A percentile compares a stretch with the other conserved stretches of the same genome.
phyloP scores from a whole-genome alignment of 2,888 invertebrate species.

The Andrena camellia region DNA sequence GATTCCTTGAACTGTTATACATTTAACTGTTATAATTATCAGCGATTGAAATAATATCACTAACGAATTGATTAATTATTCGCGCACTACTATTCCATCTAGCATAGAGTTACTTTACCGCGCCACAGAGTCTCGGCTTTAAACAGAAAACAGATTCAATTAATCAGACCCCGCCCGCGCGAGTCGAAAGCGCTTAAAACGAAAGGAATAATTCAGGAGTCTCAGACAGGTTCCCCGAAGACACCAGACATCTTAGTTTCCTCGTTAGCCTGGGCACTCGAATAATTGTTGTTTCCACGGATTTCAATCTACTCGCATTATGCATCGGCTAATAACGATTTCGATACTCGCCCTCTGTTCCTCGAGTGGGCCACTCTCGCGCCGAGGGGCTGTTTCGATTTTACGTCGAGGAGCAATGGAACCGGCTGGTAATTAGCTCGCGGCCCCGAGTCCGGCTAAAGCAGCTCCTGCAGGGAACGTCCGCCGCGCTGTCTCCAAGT shows the following conservation, averaged over 20 bases:
- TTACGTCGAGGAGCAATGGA: conserved; percentile 36
- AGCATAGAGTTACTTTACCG: no score
- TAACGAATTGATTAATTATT: no score
- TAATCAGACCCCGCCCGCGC: conserved; percentile 23
- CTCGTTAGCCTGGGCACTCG: conserved; percentile 22
- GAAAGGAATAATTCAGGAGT: conserved; percentile 43
- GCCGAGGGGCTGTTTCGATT: conserved; percentile 14
- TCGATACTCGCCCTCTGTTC: conserved; percentile 2
- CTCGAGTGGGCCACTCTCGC: not conserved
- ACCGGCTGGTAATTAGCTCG: conserved; percentile 45
- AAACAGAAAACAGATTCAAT: conserved; percentile 20
- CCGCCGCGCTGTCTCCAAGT: conserved; percentile 1
- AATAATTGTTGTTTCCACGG: conserved; percentile 21
- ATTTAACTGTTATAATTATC: no score
- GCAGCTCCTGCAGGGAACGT: conserved; percentile 14
- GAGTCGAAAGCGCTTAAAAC: conserved; percentile 23
- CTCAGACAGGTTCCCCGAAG: conserved; percentile 20
- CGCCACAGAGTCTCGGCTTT: no score
- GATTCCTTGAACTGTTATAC: no score
- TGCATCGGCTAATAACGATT: conserved; percentile 49
- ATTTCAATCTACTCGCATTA: conserved; percentile 37
- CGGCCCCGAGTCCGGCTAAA: conserved; percentile 21
- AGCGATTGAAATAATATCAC: no score
- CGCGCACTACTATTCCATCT: no score
- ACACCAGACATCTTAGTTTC: conserved; percentile 7